Conservation (phyloP, 92 coral and sea anemone genomes). For the Desmophyllum pertusum region DNA sequence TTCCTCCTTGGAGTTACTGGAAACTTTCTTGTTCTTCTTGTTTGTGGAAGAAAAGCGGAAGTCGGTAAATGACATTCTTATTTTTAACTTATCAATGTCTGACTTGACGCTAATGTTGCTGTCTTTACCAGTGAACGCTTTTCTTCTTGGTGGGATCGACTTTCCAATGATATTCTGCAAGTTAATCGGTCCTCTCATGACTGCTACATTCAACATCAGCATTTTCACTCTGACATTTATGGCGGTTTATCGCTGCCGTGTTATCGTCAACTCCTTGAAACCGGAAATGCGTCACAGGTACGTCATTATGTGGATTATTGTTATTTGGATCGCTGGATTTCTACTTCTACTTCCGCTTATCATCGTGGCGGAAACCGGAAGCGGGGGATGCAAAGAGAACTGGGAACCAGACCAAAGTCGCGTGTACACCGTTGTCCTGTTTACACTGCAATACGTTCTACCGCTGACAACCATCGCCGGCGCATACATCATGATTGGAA, state of each 20-base stretch:
- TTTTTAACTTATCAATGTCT: conserved; percentile 56
- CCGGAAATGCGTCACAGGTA: conserved; percentile 64
- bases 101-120: conserved; percentile 59
- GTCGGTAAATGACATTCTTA: conserved; percentile 57
- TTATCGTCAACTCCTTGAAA: conserved; percentile 50
- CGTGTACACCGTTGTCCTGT: conserved; percentile 63
- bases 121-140: conserved; percentile 56
- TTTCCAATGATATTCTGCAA: conserved; percentile 59
- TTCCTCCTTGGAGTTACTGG: conserved; percentile 50
- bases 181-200: conserved; percentile 56
- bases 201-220: conserved; percentile 59
- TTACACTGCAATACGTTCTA: conserved; percentile 68
- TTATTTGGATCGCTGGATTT: conserved; percentile 48
- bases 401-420: conserved; percentile 58
- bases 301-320: conserved; percentile 41
- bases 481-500: conserved; percentile 68
- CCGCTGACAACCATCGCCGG: conserved; percentile 67
- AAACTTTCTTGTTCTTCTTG: conserved; percentile 47
- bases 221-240: conserved; percentile 64
- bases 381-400: conserved; percentile 62
- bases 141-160: conserved; percentile 43
- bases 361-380: conserved; percentile 50
- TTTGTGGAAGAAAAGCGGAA: conserved; percentile 56
- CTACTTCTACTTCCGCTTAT: conserved; percentile 54
- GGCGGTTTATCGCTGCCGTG: conserved; percentile 75